Conservation (phyloP, 2,888 invertebrate genomes). For the Melolontha melolontha region DNA sequence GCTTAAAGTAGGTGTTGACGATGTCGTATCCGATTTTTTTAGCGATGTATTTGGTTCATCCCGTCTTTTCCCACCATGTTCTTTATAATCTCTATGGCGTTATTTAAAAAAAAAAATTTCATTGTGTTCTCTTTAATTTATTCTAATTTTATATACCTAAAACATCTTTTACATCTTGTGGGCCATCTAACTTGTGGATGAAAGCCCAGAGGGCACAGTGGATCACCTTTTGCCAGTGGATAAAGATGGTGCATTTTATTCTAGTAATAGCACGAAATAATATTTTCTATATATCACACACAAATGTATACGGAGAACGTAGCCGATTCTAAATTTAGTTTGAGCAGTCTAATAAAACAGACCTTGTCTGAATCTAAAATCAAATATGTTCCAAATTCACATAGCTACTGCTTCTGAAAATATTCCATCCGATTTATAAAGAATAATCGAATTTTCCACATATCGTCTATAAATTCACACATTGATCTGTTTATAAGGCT, state of each 20-base stretch:
- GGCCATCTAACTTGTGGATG: constrained; percentile 96
- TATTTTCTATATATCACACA: constrained; percentile 40
- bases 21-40: constrained; percentile 71
- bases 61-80: constrained; percentile 82
- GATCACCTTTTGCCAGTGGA: constrained; percentile 86
- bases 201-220: constrained; percentile 91
- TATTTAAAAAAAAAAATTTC: too few relatives aligned
- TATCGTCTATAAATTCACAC: neutral
- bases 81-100: constrained; percentile 83
- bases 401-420: constrained; percentile 18
- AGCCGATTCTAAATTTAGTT: constrained; percentile 50
- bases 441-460: neutral
- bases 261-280: constrained; percentile 41
- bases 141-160: constrained; percentile 69
- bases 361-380: constrained; percentile 51
- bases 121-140: too few relatives aligned
- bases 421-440: constrained; percentile 10
- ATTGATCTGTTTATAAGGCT: neutral
- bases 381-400: constrained; percentile 44
- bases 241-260: constrained; percentile 73
- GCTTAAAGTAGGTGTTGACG: constrained; percentile 84
- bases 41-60: constrained; percentile 70
- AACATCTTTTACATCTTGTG: constrained; percentile 92
- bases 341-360: constrained; percentile 50
- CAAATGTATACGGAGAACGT: constrained; percentile 34